These are phyloP conservation scores for Porites australiensis DNA, from an alignment of 64 coral and sea anemone species.

Conservation along the genomic window DNA sequence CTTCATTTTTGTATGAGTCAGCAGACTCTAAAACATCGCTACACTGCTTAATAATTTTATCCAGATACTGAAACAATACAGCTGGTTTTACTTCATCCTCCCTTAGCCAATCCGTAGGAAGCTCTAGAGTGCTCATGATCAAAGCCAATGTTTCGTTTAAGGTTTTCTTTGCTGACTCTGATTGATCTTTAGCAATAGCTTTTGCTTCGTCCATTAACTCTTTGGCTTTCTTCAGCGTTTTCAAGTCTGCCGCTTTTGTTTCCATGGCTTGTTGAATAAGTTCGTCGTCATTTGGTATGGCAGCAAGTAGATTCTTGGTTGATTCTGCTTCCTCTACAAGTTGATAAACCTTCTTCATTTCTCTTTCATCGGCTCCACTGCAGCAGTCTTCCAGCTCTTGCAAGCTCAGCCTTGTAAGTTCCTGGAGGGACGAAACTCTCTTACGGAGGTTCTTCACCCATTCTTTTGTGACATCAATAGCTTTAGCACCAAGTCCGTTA, in stretches of 20 bases:
- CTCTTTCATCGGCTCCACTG: constrained; percentile 22
- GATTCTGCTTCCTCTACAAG: constrained; percentile 17
- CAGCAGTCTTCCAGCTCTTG: constrained; percentile 11
- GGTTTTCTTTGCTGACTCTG: neutral
- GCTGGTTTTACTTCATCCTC: neutral
- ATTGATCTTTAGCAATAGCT: neutral
- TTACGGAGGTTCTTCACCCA: neutral
- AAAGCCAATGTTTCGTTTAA: neutral
- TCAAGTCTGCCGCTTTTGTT: neutral
- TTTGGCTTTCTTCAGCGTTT: neutral
- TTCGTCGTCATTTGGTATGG: neutral
- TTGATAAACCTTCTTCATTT: constrained; percentile 14
- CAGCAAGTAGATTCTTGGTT: neutral
- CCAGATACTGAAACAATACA: neutral
- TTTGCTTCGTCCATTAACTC: constrained; percentile 2
- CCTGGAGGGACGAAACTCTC: constrained; percentile 9
- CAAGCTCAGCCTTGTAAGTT: constrained; percentile 15
- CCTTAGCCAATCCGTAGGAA: neutral
- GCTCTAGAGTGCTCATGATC: neutral
- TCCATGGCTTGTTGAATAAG: neutral
- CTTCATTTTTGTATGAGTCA: neutral
- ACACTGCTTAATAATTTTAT: neutral
- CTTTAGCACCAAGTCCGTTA: neutral
- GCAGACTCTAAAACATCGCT: neutral
- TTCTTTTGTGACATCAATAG: neutral